Conservation (phyloP, 53 echinoderm and acorn worm genomes). For the Luidia sarsii region DNA sequence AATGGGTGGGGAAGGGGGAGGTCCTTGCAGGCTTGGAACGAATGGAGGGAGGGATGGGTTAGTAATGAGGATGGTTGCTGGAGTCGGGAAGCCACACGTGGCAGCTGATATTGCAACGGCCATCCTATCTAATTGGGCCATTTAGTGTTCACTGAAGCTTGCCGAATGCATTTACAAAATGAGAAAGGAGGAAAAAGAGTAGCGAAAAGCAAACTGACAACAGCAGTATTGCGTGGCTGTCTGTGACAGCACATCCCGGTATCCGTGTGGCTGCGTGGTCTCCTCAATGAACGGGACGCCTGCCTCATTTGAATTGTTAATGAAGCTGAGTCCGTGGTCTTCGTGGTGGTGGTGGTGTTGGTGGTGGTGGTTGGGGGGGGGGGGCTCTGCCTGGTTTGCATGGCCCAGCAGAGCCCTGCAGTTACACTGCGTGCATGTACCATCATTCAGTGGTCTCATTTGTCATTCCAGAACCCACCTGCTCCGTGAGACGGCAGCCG, state of each 20-base stretch:
- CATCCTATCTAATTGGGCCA: conserved; percentile 41
- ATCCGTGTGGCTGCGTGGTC: too few species aligned
- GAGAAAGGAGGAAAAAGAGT: too few species aligned
- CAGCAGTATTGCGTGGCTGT: conserved; percentile 38
- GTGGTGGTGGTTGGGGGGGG: too few species aligned
- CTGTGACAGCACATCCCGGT: neutral
- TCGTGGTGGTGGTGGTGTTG: too few species aligned
- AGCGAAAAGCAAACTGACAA: too few species aligned
- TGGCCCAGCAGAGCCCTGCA: neutral
- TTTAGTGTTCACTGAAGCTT: conserved; percentile 56
- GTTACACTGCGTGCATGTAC: conserved; percentile 7
- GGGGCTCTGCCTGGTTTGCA: neutral
- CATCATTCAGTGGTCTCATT: conserved; percentile 60
- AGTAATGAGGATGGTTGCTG: conserved; percentile 15
- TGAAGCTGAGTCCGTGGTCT: conserved; percentile 5
- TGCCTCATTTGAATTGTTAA: conserved; percentile 57
- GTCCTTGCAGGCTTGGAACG: too few species aligned
- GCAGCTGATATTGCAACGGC: conserved; percentile 17
- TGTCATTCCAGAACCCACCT: conserved; percentile 66
- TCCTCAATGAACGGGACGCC: too few species aligned
- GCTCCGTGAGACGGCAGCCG: conserved; percentile 47
- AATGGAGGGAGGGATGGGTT: neutral
- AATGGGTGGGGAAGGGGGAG: conserved; percentile 3
- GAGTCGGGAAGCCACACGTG: conserved; percentile 7
- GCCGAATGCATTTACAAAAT: too few species aligned